Base-by-base conservation (phyloP, 2,113 vertebrate species). In the Irena cyanogastra region DNA sequence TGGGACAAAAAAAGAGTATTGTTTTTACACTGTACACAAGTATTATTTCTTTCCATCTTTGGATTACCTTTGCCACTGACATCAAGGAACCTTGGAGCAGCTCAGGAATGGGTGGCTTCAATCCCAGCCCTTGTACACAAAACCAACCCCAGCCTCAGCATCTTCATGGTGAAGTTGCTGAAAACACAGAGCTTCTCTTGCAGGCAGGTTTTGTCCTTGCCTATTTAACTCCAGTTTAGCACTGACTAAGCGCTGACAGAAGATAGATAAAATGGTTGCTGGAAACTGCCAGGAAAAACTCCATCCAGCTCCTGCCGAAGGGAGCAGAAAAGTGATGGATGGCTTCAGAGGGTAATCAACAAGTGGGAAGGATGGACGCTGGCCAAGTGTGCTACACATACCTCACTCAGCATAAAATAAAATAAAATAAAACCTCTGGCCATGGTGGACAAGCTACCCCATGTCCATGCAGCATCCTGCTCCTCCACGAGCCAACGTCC, bases 1-100 rank as follows among this genome's bases (percentile, higher is more conserved):
- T 24, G 16, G 5, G 22, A 19, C 5, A 7, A 11, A 11, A 22
- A 10, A 16, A 16, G 0, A 4, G 1, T 8, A 7, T 20, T 54
- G 11, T 30, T 60, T 87, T 70, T 37, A 27, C 26, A 26, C 14
- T 23, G 30, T n/a, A 9, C 1, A 3, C 8, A 22, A 20, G 10
- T 7, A 3, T 49, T 28, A 12, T 30, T 70, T 70, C 66, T 64
- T 41, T 33, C 11, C 8, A 3, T n/a, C 54, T 60, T 33, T 44
- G 53, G 33, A 33, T 60, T 20, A 22, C 33, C 37, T 61, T 69
- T 66, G 47, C 45, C 56, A 49, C 33, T 70, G 27, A 49, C 13
- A 49, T 37, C 0, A 10, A 53, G 45, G 60, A 35, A 15, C 39
- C 69, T 44, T 31, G 28, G 61, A 33, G 10, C 45, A 39, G 30